These are phyloP conservation scores for Ophioninae sp. DNA, from an alignment of 2,888 invertebrate genomes.

Conservation along the genomic window DNA sequence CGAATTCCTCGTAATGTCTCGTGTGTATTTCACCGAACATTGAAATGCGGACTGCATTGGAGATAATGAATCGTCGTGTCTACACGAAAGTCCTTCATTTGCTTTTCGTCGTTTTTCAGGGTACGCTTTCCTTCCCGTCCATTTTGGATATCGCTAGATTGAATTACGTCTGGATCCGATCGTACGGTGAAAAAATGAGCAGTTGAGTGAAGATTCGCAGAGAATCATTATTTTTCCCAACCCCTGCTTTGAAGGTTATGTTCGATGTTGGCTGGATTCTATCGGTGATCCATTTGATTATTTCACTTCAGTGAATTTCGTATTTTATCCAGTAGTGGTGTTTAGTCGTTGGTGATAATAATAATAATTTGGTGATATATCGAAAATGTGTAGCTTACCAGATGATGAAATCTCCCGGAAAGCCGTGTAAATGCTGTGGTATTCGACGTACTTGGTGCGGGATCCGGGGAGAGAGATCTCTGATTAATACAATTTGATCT, in stretches of 20 bases:
- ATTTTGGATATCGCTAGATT: neutral
- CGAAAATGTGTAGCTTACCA: conserved; percentile 39
- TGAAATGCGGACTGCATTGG: neutral
- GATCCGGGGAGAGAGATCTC: conserved; percentile 48
- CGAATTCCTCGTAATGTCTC: conserved; percentile 15
- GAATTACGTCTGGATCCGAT: neutral
- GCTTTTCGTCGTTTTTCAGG: neutral
- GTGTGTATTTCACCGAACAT: neutral
- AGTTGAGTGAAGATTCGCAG: neutral
- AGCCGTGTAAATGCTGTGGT: neutral
- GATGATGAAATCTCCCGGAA: conserved; percentile 42
- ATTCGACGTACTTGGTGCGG: conserved; percentile 31
- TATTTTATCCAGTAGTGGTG: neutral
- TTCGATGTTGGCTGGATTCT: neutral
- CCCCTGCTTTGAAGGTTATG: neutral
- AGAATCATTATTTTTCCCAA: neutral
- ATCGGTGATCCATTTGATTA: neutral
- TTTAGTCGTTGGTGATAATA: too few species aligned
- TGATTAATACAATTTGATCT: conserved; percentile 25
- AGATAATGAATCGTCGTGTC: neutral
- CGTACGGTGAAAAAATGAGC: neutral
- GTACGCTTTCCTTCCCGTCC: neutral
- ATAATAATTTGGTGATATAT: neutral
- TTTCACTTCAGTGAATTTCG: neutral
- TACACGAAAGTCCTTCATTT: neutral